Evolutionary conservation across 2,113 vertebrate genomes (phyloP), one percentile per base, ranked within the genome.

Genomic region (Tautogolabrus adspersus): DNA sequence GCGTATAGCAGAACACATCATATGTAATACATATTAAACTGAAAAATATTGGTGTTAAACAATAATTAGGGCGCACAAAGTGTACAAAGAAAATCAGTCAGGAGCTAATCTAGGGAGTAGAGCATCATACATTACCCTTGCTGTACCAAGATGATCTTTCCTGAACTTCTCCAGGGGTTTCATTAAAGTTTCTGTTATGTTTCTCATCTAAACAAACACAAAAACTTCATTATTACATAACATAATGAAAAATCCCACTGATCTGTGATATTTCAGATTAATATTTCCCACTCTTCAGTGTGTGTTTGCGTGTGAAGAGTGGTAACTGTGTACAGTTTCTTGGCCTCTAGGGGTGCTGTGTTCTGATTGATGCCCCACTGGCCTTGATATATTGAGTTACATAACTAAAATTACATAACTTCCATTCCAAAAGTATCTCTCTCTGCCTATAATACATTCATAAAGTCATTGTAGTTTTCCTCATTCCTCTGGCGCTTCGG

Each of bases 151-250:
- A 62, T 99, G 97, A 3, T 99, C 97, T 91, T 98, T 99, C 72
- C 98, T 95, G 95, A 99, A 99, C 92, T 95, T 97, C 93, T 99
- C 98, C 92, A 99, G 91, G 69, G 98, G 98, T 89, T 98, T 99
- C 93, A 99, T 97, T 89, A 99, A 94, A 42, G 98, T 98, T 93
- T 99, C 98, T 12, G 96, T 98, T 90, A 99, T 96, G 95, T 98
- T 99, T 78, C 95, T 92, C 89, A 97, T 97, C 98, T 99, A 86
- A 83, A 71, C 5, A 19, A 55, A 19, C 18, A 67, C 58, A 63
- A 62, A 44, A 38, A 30, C 21, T 57, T 74, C 10, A 69, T 77
- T 61, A 70, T 49, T 26, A 15, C 42, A 42, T 37, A 51, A 40
- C 21, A 38, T 46, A 54, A 1, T 57, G 40, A 70, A 56, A 44